Evolutionary conservation across 2,888 invertebrate genomes (phyloP).

Genomic region (Chymomyza amoena): DNA sequence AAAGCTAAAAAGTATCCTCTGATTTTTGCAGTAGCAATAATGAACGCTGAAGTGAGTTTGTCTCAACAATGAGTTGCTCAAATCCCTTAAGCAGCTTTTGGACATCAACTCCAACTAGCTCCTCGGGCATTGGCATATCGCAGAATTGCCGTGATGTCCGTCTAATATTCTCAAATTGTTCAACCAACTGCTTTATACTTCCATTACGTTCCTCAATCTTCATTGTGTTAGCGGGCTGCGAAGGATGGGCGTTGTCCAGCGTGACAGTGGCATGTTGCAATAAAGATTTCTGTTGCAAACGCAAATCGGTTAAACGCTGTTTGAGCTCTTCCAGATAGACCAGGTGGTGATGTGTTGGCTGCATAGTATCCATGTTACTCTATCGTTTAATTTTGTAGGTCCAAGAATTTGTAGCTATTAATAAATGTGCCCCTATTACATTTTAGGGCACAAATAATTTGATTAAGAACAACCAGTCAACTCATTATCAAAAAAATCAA

Average conservation of each 20-base stretch:
- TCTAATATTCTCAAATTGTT: constrained; percentile 54
- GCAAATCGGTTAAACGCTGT: constrained; percentile 48
- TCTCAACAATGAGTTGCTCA: constrained; percentile 52
- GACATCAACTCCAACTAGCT: constrained; percentile 52
- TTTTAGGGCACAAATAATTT: constrained; percentile 14
- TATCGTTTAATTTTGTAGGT: constrained; percentile 26
- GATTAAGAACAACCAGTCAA: constrained; percentile 35
- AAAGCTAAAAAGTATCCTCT: constrained; percentile 47
- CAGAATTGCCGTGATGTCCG: constrained; percentile 47
- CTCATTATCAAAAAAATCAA: background rate
- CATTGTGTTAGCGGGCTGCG: background rate
- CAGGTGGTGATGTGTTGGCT: constrained; percentile 49
- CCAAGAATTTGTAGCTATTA: background rate
- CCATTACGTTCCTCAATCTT: background rate
- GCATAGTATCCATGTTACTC: constrained; percentile 39
- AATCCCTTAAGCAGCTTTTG: constrained; percentile 47
- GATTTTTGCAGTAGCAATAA: constrained; percentile 47
- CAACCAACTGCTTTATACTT: constrained; percentile 45
- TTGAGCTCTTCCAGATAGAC: constrained; percentile 60
- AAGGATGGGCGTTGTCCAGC: constrained; percentile 24
- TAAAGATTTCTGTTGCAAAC: constrained; percentile 48
- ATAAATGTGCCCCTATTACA: background rate
- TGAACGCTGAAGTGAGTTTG: constrained; percentile 41
- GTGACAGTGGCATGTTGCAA: constrained; percentile 53
- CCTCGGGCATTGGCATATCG: constrained; percentile 49